Evolutionary conservation across 2,797 vertebrate genomes (phyloP).

Genomic region (Channa striata): DNA sequence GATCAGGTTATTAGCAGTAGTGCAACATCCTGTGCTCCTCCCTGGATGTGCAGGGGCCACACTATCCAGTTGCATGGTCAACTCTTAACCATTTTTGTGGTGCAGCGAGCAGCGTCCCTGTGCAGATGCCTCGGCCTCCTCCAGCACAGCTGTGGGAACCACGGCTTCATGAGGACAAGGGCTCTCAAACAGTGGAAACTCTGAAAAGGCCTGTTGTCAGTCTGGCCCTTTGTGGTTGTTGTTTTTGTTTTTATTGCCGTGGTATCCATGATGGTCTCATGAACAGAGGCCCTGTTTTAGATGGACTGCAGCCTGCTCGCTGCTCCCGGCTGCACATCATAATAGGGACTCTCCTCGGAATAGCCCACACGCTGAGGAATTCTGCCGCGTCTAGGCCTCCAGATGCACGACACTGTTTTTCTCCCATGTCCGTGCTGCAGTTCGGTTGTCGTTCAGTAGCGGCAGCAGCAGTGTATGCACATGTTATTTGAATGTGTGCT

Average conservation of each 20-base stretch:
- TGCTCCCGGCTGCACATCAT: slow-evolving; percentile 59
- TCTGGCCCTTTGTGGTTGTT: slow-evolving; percentile 72
- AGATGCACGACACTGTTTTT: slow-evolving; percentile 74
- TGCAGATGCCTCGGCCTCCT: slow-evolving; percentile 30
- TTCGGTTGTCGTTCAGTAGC: slow-evolving; percentile 42
- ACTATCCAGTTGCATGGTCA: slow-evolving; percentile 29
- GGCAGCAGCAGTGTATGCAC: slow-evolving; percentile 48
- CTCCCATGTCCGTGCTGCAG: slow-evolving; percentile 47
- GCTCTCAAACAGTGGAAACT: slow-evolving; percentile 64
- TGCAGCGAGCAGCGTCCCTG: neutral
- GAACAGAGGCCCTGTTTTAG: slow-evolving; percentile 76
- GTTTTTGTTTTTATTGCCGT: slow-evolving; percentile 80
- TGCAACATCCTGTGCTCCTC: slow-evolving; percentile 31
- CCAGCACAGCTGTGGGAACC: slow-evolving; percentile 77
- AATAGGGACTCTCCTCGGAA: slow-evolving; percentile 64
- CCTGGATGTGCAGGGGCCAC: slow-evolving; percentile 29
- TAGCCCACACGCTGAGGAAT: slow-evolving; percentile 76
- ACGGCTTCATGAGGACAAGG: slow-evolving; percentile 62
- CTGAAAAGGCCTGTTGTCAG: slow-evolving; percentile 78
- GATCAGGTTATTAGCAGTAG: slow-evolving; percentile 10
- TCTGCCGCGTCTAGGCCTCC: slow-evolving; percentile 69
- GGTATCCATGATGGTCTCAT: slow-evolving; percentile 79
- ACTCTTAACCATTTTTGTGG: slow-evolving; percentile 26
- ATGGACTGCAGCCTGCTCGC: slow-evolving; percentile 60
- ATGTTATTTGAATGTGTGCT: slow-evolving; percentile 52